A percentile compares a stretch with the other conserved stretches of the same genome.
Evolutionary conservation across 1,140 invertebrate species (phyloP).

Genomic region (Euwallacea fornicatus): DNA sequence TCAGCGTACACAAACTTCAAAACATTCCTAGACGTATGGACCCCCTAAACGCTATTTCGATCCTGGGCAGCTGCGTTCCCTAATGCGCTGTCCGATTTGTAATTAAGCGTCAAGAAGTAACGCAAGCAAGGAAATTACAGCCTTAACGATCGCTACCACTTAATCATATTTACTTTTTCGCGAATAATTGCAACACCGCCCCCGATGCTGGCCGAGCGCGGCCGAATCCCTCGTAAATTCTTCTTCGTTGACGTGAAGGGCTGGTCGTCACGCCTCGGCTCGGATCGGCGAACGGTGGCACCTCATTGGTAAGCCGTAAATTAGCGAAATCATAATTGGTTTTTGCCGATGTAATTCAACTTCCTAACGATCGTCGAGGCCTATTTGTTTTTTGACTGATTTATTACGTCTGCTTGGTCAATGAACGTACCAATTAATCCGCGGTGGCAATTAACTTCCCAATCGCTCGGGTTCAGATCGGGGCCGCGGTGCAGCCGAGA

Average conservation of each 20-base stretch:
- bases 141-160: conserved; percentile 27
- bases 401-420: conserved; percentile 19
- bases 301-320: conserved; percentile 30
- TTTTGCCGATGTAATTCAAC: conserved; percentile 20
- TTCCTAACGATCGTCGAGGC: conserved; percentile 11
- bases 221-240: conserved; percentile 16
- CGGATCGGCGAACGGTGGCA: conserved; percentile 23
- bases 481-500: not conserved
- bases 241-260: conserved; percentile 13
- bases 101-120: conserved; percentile 2
- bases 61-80: conserved; percentile 11
- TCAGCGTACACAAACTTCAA: conserved; percentile 23
- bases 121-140: conserved; percentile 13
- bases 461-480: not conserved
- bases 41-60: conserved; percentile 25
- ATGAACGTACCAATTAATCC: conserved; percentile 24
- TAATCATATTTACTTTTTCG: conserved; percentile 34
- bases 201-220: conserved; percentile 20
- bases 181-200: conserved; percentile 25
- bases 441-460: conserved; percentile 20
- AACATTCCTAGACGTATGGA: conserved; percentile 18
- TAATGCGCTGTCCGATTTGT: not conserved
- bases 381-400: conserved; percentile 27
- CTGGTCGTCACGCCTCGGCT: conserved; percentile 16
- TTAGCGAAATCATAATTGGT: conserved; percentile 28